Conservation (phyloP, 2,113 vertebrate genomes). For the Illadopsis cleaveri region DNA sequence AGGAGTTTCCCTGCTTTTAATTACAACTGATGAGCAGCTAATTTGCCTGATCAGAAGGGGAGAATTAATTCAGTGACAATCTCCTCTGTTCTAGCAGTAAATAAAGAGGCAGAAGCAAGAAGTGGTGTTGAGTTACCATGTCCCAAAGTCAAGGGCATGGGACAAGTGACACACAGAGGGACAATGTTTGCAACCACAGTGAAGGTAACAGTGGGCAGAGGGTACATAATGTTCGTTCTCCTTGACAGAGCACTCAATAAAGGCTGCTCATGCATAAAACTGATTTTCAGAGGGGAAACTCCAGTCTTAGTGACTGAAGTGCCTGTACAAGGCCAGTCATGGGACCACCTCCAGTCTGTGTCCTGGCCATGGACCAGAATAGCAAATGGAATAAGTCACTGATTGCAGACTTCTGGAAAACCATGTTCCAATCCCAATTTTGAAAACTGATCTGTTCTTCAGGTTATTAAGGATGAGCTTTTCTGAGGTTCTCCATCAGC, state of each 20-base stretch:
- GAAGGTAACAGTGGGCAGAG: not conserved
- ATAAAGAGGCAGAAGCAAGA: not conserved
- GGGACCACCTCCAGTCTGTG: not conserved
- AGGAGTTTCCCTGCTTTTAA: not conserved
- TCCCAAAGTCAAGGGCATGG: not conserved
- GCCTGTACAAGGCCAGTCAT: not conserved
- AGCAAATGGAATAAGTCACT: not conserved
- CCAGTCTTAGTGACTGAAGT: not conserved
- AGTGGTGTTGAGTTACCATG: not conserved
- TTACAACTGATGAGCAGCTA: not conserved
- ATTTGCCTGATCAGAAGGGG: not conserved
- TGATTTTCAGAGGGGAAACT: not conserved
- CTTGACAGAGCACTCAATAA: not conserved
- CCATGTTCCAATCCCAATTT: fast-evolving
- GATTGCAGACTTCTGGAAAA: not conserved
- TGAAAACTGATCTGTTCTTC: not conserved
- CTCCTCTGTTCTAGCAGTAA: not conserved
- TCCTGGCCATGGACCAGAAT: not conserved
- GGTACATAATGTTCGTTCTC: fast-evolving
- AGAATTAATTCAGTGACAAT: not conserved
- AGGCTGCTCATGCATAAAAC: not conserved
- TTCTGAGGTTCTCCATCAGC: not conserved
- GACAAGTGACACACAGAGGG: not conserved
- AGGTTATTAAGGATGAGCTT: not conserved
- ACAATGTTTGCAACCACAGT: fast-evolving